Percentiles rank a stretch among this genome's conserved stretches.
phyloP scores from a whole-genome alignment of 64 coral and sea anemone genomes.

The Hydrozoanthus tunicans region DNA sequence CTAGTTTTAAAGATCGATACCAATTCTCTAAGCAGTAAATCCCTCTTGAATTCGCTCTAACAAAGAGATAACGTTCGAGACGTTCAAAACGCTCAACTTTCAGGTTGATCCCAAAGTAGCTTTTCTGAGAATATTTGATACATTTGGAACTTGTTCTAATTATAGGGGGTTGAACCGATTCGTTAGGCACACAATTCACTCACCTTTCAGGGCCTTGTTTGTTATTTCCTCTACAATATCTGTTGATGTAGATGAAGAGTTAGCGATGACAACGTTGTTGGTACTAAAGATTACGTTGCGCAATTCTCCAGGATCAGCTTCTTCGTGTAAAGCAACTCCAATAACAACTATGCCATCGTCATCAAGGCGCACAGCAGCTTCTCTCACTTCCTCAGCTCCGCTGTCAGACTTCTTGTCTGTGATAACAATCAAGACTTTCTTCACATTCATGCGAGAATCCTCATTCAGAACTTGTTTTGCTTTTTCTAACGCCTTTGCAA shows the following conservation, averaged over 20 bases:
- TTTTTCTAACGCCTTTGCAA: conserved; percentile 66
- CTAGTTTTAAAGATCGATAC: too few relatives aligned
- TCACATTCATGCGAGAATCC: conserved; percentile 45
- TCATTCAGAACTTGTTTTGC: conserved; percentile 66
- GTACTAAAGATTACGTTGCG: conserved; percentile 56
- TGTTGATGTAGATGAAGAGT: conserved; percentile 57
- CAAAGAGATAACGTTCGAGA: too few relatives aligned
- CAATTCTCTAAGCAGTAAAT: too few relatives aligned
- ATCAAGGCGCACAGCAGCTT: conserved; percentile 54
- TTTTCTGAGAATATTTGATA: too few relatives aligned
- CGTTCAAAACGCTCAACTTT: too few relatives aligned
- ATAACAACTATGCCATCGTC: conserved; percentile 67
- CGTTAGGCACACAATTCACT: neutral
- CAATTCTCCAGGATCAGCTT: conserved; percentile 56
- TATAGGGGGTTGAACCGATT: too few relatives aligned
- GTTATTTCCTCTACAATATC: conserved; percentile 62
- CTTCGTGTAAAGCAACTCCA: conserved; percentile 60
- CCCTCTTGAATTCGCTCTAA: too few relatives aligned
- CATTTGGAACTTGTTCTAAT: too few relatives aligned
- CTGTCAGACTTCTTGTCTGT: conserved; percentile 75
- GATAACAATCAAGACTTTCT: conserved; percentile 79
- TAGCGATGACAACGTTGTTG: conserved; percentile 62
- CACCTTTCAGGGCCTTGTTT: conserved; percentile 62
- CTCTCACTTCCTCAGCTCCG: conserved; percentile 36
- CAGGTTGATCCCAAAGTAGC: too few relatives aligned